A percentile compares a stretch with the other conserved stretches of the same genome.
phyloP scores from a whole-genome alignment of 2,113 vertebrate genomes.

The Pterocles gutturalis region DNA sequence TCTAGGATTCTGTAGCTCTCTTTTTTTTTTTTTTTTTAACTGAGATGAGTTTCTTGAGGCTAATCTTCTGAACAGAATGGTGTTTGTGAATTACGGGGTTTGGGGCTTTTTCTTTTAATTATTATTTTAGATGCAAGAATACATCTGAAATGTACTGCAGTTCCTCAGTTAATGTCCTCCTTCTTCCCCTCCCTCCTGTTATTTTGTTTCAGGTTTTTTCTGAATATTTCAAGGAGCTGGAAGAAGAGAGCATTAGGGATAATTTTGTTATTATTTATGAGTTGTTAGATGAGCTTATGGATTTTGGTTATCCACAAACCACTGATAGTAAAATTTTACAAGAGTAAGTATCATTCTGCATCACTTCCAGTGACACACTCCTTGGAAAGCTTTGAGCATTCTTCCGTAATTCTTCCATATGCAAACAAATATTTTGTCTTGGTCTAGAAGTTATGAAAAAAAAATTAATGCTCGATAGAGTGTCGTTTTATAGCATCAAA shows the following conservation, averaged over 20 bases:
- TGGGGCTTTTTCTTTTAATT: neutral
- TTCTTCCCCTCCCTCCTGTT: neutral
- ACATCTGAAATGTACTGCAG: neutral
- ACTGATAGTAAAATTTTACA: conserved; percentile 99
- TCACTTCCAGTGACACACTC: neutral
- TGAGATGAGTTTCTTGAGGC: neutral
- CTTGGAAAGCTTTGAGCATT: neutral
- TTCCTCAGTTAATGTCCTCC: neutral
- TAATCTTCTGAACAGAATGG: neutral
- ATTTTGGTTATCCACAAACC: conserved; percentile 98
- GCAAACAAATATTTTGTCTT: neutral
- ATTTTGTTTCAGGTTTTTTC: conserved; percentile 89
- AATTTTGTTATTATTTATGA: conserved; percentile 99
- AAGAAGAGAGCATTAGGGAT: conserved; percentile 98
- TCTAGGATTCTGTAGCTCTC: neutral
- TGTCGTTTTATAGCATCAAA: neutral
- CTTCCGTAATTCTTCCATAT: too few species aligned
- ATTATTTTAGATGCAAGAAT: neutral
- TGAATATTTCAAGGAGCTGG: conserved; percentile 98
- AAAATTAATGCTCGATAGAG: neutral
- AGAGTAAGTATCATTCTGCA: conserved; percentile 85
- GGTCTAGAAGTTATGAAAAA: neutral
- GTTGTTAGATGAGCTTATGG: conserved; percentile 97
- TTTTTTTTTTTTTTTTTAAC: neutral
- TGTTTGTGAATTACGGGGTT: neutral